phyloP scores from a whole-genome alignment of 2,888 invertebrate genomes.

The Lasioglossum oenotherae region DNA sequence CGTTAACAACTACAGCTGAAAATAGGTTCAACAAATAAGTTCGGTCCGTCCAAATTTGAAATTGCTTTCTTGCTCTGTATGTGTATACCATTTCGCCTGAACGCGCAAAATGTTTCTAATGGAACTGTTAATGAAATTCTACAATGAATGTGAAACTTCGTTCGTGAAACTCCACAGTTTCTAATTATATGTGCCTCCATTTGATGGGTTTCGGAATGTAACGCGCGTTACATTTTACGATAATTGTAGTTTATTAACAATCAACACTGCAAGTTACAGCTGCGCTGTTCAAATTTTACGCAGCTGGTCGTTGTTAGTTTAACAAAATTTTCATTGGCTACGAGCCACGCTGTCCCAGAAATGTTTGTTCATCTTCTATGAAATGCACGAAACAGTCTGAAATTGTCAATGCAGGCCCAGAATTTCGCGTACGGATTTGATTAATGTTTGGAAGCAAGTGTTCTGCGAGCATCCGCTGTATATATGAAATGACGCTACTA shows the following conservation, averaged over 20 bases:
- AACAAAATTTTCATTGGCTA: not conserved
- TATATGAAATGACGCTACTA: not conserved
- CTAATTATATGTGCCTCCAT: not conserved
- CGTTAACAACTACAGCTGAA: not conserved
- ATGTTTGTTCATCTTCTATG: not conserved
- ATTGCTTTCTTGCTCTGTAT: not conserved
- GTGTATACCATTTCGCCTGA: not conserved
- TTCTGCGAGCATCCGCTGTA: not conserved
- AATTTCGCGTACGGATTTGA: constrained; percentile 20
- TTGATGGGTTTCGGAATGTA: not conserved
- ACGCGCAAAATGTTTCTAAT: not conserved
- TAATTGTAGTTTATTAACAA: not conserved
- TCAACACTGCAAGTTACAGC: not conserved
- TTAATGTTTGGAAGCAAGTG: constrained; percentile 1
- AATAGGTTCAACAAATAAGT: not conserved
- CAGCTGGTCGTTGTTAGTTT: not conserved
- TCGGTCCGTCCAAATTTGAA: not conserved
- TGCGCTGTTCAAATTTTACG: not conserved
- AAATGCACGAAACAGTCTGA: not conserved
- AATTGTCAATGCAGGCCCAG: not conserved
- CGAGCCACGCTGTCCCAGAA: not conserved
- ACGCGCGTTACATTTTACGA: not conserved
- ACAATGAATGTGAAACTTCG: not conserved
- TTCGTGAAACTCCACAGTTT: not conserved
- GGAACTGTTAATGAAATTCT: not conserved